A percentile compares a stretch with the other conserved stretches of the same genome.
Evolutionary conservation across 2,888 invertebrate genomes (phyloP).

Genomic region (Pocota personata): DNA sequence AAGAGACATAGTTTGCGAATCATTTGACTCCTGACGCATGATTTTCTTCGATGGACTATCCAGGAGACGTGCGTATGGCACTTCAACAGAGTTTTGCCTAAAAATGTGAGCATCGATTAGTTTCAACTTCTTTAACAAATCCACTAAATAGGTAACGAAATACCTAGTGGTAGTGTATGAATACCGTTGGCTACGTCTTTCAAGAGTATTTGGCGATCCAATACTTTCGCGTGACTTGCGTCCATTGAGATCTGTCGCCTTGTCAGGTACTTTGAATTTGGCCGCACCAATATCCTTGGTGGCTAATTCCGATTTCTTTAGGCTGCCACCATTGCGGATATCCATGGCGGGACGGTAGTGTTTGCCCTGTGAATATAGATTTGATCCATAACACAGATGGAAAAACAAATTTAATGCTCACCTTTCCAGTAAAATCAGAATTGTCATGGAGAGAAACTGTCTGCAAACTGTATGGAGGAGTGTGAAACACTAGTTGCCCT

Average conservation of each 20-base stretch:
- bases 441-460: conserved; percentile 90
- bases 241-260: conserved; percentile 77
- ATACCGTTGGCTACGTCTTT: conserved; percentile 84
- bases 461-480: conserved; percentile 92
- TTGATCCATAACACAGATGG: neutral
- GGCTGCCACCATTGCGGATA: conserved; percentile 79
- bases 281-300: conserved; percentile 77
- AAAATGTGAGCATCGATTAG: neutral
- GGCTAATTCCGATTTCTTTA: conserved; percentile 79
- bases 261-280: conserved; percentile 78
- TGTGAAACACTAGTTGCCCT: conserved; percentile 93
- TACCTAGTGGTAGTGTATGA: conserved; percentile 83
- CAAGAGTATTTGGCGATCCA: conserved; percentile 81
- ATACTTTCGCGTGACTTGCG: conserved; percentile 82
- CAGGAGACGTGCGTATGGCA: conserved; percentile 91
- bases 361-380: conserved; percentile 75
- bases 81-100: conserved; percentile 83
- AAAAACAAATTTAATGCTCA: conserved; percentile 12
- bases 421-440: conserved; percentile 81
- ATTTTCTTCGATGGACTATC: conserved; percentile 85
- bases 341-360: conserved; percentile 80
- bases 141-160: conserved; percentile 48
- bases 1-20: conserved; percentile 84
- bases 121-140: neutral
- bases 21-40: conserved; percentile 82